A percentile compares a stretch with the other conserved stretches of the same genome.
phyloP scores from a whole-genome alignment of 92 coral and sea anemone species.

The Pocillopora grandis region DNA sequence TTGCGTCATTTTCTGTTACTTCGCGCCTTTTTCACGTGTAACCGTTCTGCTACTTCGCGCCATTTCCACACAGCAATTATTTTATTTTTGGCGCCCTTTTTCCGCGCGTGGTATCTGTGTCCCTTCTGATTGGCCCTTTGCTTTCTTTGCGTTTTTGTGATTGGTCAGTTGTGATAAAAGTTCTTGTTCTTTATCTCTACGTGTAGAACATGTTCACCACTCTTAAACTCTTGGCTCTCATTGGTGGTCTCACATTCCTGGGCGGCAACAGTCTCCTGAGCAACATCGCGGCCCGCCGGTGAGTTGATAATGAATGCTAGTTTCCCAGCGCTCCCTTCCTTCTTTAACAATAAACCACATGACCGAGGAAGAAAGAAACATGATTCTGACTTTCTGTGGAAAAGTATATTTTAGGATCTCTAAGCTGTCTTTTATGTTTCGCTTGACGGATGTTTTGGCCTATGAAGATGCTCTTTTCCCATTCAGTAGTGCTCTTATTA shows the following conservation, averaged over 20 bases:
- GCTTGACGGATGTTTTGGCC: too few species aligned
- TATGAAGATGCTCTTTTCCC: too few species aligned
- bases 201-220: slow-evolving; percentile 96
- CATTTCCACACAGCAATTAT: background rate
- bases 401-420: too few species aligned
- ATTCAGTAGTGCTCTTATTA: too few species aligned
- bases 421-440: too few species aligned
- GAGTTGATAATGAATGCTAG: slow-evolving; percentile 16
- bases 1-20: background rate
- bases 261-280: slow-evolving; percentile 93
- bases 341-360: background rate
- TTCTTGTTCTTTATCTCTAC: background rate
- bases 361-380: too few species aligned
- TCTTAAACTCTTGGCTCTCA: slow-evolving; percentile 79
- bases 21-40: background rate
- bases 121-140: background rate
- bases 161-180: background rate
- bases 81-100: background rate
- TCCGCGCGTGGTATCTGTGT: background rate
- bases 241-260: slow-evolving; percentile 89
- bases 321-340: background rate
- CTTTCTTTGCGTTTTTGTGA: background rate
- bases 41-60: background rate
- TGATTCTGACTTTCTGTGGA: too few species aligned
- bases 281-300: slow-evolving; percentile 95